Conservation (phyloP, 2,113 vertebrate species). For the Pogonocichla stellata region DNA sequence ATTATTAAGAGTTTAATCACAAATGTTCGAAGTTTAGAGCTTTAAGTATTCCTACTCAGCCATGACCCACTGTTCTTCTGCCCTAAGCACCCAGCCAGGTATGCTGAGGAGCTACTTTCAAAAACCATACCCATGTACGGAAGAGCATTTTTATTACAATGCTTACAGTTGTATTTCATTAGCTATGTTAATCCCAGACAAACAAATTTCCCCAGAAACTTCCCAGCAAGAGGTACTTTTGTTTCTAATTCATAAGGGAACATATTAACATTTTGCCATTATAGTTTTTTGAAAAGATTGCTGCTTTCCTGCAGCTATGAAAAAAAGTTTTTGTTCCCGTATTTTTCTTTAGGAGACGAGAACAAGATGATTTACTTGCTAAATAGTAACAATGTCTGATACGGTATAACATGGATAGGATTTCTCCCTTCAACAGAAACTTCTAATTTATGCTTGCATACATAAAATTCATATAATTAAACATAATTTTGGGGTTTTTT, state of each 20-base stretch:
- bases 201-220: background rate
- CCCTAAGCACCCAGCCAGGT: background rate
- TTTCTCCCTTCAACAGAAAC: background rate
- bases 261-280: background rate
- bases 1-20: background rate
- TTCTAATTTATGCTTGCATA: background rate
- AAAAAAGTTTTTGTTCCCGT: background rate
- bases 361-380: background rate
- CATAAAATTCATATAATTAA: background rate
- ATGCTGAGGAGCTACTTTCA: background rate
- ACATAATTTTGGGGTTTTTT: background rate
- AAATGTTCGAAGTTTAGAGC: background rate
- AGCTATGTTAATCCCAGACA: conserved; percentile 11
- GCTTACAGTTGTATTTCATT: background rate
- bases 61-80: background rate
- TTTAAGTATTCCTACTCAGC: background rate
- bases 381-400: background rate
- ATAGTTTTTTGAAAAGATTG: background rate
- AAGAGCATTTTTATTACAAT: background rate
- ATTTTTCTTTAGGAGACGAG: background rate
- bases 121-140: background rate
- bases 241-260: background rate
- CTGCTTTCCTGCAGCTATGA: background rate
- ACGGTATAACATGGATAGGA: background rate
- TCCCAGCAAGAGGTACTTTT: background rate